Conservation (phyloP, 2,797 vertebrate genomes). For the Saxicola maurus region DNA sequence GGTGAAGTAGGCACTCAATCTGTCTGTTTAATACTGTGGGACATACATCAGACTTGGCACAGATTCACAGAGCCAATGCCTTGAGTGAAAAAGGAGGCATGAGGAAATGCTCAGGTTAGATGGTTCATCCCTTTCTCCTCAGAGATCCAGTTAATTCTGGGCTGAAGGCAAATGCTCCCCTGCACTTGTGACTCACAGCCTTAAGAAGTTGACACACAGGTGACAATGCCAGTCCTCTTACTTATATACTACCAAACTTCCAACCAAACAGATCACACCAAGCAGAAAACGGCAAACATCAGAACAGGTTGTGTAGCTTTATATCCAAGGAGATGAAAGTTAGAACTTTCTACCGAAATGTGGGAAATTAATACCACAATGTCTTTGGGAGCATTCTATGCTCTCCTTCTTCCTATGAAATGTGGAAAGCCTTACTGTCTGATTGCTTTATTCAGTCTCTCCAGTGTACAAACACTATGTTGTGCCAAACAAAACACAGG, state of each 20-base stretch:
- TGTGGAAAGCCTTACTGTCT: background rate
- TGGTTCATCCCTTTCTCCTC: background rate
- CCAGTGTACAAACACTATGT: background rate
- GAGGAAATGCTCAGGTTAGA: background rate
- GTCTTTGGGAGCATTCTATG: background rate
- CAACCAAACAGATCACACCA: background rate
- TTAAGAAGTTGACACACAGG: background rate
- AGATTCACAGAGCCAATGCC: background rate
- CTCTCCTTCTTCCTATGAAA: background rate
- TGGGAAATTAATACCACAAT: background rate
- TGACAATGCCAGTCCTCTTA: background rate
- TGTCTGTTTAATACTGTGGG: background rate
- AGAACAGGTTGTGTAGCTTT: background rate
- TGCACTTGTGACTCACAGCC: background rate
- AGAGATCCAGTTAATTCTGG: background rate
- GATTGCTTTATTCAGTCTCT: background rate
- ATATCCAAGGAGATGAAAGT: fast-evolving
- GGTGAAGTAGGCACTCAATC: background rate
- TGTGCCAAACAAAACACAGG: background rate
- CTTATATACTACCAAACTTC: background rate
- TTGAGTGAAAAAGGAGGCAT: background rate
- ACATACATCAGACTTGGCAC: background rate
- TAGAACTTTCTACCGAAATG: background rate
- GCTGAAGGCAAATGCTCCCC: background rate
- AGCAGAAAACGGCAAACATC: background rate